A percentile compares a stretch with the other conserved stretches of the same genome.
These are phyloP conservation scores for Microcebus lehilahytsara DNA, from an alignment of 2,113 vertebrate genomes.

Conservation along the genomic window DNA sequence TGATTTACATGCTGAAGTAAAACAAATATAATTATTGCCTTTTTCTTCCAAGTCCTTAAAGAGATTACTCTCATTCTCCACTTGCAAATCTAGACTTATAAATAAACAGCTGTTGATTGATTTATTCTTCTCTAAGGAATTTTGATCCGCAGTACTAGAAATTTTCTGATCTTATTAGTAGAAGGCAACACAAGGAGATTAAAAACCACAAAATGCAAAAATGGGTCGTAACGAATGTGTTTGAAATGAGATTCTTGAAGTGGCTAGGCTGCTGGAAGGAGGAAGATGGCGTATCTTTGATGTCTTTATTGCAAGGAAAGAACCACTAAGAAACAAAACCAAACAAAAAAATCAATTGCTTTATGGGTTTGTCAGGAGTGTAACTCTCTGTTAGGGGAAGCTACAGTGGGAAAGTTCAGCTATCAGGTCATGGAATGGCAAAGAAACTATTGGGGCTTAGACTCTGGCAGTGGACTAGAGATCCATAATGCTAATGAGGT, in stretches of 20 bases:
- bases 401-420: not conserved
- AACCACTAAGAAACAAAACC: conserved; percentile 15
- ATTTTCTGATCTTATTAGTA: conserved; percentile 39
- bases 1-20: not conserved
- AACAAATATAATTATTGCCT: conserved; percentile 45
- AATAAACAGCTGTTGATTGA: conserved; percentile 49
- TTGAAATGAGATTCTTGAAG: conserved; percentile 21
- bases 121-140: conserved; percentile 35
- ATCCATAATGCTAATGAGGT: not conserved
- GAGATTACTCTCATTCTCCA: conserved; percentile 22
- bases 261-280: not conserved
- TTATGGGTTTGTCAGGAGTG: not conserved
- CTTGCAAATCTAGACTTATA: not conserved
- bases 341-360: conserved; percentile 35
- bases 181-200: not conserved
- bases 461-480: not conserved
- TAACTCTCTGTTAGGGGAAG: not conserved
- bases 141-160: conserved; percentile 50
- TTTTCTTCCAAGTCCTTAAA: conserved; percentile 33
- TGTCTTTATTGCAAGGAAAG: not conserved
- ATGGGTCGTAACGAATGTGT: not conserved
- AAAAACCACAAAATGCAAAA: conserved; percentile 31
- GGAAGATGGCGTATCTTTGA: not conserved
- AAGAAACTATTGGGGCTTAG: not conserved
- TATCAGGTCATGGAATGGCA: fast-evolving